Base-by-base conservation (phyloP, 2,797 vertebrate genomes). In the Holocentrus rufus region DNA sequence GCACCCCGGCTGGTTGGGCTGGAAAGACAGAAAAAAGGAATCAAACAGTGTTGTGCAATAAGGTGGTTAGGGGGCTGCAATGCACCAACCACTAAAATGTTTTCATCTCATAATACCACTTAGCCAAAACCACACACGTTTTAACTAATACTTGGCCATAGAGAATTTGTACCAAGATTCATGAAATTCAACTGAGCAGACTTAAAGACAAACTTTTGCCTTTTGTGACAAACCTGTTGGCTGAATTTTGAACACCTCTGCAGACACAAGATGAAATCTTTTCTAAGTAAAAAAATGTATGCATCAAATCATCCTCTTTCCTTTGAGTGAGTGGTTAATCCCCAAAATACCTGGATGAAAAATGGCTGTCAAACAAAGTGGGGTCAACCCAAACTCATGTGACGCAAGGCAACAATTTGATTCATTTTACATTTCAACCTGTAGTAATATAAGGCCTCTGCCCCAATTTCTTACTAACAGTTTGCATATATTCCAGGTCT, bases 1-100 rank as follows among this genome's bases (percentile, higher is more conserved):
- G 98, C 78, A 97, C 95, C 76, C 98, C 98, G 3, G 98, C 98
- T 81, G 98, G 98, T 74, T 99, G 98, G 91, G 98, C 98, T 99
- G 88, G 53, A 85, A 66, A 84, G 57, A 50, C 36, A 34, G 52
- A 47, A 73, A 1, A 69, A 50, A 54, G 2, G 52, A 68, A 70
- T 13, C 31, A 60, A 60, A 79, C 7, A 0, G 20, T 46, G 15
- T 42, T 65, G 50, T 62, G 69, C 14, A 39, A 39, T 39, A 11
- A 13, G 9, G 36, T 13, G 36, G 11, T 39, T 10, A 39, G 11
- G 36, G 36, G 36, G 11, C 9, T 10, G 36, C 36, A 39, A 39
- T 11, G 7, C 11, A 2, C 36, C 36, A 39, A 13, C 36, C 9
- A 13, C 36, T 39, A 39, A 39, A 7, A 7, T 11, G 7, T 27